Base-by-base conservation (phyloP, 2,113 vertebrate species). In the Buteo buteo region DNA sequence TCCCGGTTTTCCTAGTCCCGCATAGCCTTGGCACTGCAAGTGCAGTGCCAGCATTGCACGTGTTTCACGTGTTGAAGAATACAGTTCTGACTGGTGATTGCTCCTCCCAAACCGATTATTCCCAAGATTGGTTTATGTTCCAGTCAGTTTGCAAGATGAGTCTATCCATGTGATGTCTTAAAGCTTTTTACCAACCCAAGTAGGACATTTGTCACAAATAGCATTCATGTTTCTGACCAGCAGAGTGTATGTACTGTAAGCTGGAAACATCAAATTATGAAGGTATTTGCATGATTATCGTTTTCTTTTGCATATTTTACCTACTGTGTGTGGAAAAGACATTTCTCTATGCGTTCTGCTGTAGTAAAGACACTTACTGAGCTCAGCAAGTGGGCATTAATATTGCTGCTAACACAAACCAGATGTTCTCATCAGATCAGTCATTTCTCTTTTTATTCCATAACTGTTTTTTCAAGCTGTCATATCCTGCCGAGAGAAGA, bases 341-440 rank as follows among this genome's bases (percentile, higher is more conserved):
- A 22, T 86, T 93, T 81, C 94, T 83, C 22, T 82, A 4, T 50
- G 21, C 61, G 28, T 29, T 42, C 42, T 52, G 7, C 19, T 65
- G 64, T 47, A 52, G 80, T 22, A 40, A 86, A 83, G 85, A 20
- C 52, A 57, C 87, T 81, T 26, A 42, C 9, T 9, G 95, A 96
- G 73, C 88, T 71, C 72, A 64, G 80, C 82, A 58, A 95, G 86
- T 38, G 86, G 54, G 47, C 87, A 74, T 94, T 96, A 94, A 55
- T 92, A 95, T 92, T 94, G 64, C 86, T 93, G 87, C 85, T 93
- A 83, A 96, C 86, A 87, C 94, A 97, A 96, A 58, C 13, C 94
- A 97, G 94, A 94, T 97, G 88, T 94, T 96, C 97, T 86, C 96
- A 67, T 86, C 74, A 76, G 70, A 97, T 96, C 96, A 95, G 91